Percentiles rank a stretch among this genome's conserved stretches.
Evolutionary conservation across 2,797 vertebrate species (phyloP).

Genomic region (Ara ararauna): DNA sequence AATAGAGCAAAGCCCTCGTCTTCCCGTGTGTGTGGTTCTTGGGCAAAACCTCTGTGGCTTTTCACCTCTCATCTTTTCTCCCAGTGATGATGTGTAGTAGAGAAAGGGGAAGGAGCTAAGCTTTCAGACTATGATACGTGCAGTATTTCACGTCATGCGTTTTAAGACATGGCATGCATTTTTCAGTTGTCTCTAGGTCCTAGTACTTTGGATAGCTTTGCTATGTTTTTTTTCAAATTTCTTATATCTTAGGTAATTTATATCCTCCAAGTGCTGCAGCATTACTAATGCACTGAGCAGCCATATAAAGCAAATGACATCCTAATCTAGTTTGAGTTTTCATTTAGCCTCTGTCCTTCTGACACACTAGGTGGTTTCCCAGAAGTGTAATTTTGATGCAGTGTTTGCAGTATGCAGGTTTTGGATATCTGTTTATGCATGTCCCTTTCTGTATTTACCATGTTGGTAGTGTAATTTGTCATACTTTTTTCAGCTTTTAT

Average conservation of each 20-base stretch:
- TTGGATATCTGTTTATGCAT: not conserved
- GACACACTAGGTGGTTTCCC: not conserved
- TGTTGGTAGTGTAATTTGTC: not conserved
- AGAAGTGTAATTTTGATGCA: not conserved
- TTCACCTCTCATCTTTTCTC: not conserved
- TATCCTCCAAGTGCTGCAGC: not conserved
- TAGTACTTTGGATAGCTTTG: not conserved
- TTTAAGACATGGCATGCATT: not conserved
- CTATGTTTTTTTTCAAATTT: not conserved
- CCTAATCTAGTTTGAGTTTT: not conserved
- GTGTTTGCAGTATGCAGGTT: not conserved
- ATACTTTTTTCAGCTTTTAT: not conserved
- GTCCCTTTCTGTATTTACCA: not conserved
- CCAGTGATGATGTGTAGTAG: not conserved
- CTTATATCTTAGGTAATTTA: not conserved
- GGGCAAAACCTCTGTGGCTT: accelerated
- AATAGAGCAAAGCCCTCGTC: accelerated
- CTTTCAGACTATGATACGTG: not conserved
- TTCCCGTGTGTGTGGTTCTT: not conserved
- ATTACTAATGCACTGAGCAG: not conserved
- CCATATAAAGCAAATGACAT: not conserved
- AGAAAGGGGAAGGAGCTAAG: not conserved
- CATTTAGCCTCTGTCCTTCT: not conserved
- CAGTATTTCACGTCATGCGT: not conserved
- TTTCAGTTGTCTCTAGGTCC: not conserved